phyloP scores from a whole-genome alignment of 2,113 vertebrate genomes.

The Austrofundulus limnaeus region DNA sequence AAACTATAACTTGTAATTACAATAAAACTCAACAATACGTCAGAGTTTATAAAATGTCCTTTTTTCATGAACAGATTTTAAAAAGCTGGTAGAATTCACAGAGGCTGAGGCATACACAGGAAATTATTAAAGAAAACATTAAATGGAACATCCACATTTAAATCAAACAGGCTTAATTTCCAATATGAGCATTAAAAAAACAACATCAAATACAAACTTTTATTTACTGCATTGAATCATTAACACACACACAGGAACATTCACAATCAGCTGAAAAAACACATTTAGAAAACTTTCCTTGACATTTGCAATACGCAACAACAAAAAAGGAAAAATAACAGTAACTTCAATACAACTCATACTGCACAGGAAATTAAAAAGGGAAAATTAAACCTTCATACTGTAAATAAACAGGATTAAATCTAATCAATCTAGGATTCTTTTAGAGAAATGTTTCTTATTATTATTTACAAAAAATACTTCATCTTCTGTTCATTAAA shows the following conservation, averaged over 20 bases:
- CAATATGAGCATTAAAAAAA: neutral
- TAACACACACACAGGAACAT: neutral
- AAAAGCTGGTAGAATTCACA: too few relatives aligned
- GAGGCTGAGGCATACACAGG: neutral
- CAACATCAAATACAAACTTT: neutral
- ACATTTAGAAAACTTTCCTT: neutral
- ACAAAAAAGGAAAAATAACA: neutral
- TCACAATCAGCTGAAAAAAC: neutral
- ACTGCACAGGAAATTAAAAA: constrained; percentile 7
- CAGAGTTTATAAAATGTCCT: constrained; percentile 12
- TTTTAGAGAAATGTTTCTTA: too few relatives aligned
- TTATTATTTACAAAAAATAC: too few relatives aligned
- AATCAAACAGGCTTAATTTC: neutral
- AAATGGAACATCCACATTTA: neutral
- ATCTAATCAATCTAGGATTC: too few relatives aligned
- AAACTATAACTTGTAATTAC: too few relatives aligned
- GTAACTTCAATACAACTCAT: constrained; percentile 8
- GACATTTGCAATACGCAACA: neutral
- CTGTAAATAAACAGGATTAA: neutral
- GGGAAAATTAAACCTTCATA: constrained; percentile 1
- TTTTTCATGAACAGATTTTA: constrained; percentile 20
- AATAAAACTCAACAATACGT: too few relatives aligned
- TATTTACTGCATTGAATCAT: constrained; percentile 3
- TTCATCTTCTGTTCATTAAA: too few relatives aligned
- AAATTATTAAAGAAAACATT: neutral